These are phyloP conservation scores for Euschistus heros DNA, from an alignment of 1,140 invertebrate genomes.

Conservation along the genomic window DNA sequence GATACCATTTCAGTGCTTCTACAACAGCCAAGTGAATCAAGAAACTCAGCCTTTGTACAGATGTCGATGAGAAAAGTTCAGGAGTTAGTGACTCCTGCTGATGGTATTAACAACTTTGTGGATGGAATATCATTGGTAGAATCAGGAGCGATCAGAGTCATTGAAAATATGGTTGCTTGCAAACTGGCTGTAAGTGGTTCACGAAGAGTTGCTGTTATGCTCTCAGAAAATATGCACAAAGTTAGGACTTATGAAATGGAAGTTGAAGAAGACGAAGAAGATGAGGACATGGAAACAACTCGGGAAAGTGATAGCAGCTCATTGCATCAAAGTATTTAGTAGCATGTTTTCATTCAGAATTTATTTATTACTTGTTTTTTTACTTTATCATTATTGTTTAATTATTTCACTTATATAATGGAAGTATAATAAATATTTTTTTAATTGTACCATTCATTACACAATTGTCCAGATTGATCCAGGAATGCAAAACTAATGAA, in stretches of 20 bases:
- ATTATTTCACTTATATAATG: no score
- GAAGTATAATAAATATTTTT: no score
- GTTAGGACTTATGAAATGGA: slow-evolving; percentile 86
- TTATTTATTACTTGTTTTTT: no score
- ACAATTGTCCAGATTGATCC: no score
- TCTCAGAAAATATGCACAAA: slow-evolving; percentile 66
- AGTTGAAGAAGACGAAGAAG: slow-evolving; percentile 78
- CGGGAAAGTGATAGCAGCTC: slow-evolving; percentile 12
- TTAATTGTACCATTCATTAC: no score
- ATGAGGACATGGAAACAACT: slow-evolving; percentile 37
- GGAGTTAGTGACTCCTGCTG: slow-evolving; percentile 35
- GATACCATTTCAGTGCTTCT: slow-evolving; percentile 65
- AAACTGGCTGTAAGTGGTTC: slow-evolving; percentile 74
- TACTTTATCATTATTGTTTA: no score
- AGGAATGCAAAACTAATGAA: no score
- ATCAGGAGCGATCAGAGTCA: slow-evolving; percentile 36
- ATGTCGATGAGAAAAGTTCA: slow-evolving; percentile 43
- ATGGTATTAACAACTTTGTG: slow-evolving; percentile 33
- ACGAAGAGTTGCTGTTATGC: slow-evolving; percentile 75
- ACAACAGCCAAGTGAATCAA: slow-evolving; percentile 42
- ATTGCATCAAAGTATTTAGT: slow-evolving; percentile 5
- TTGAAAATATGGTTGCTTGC: slow-evolving; percentile 63
- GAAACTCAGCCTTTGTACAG: slow-evolving; percentile 52
- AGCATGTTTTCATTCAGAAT: no score
- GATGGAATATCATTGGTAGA: slow-evolving; percentile 41